phyloP scores from a whole-genome alignment of 2,797 vertebrate genomes.

The Falco columbarius region DNA sequence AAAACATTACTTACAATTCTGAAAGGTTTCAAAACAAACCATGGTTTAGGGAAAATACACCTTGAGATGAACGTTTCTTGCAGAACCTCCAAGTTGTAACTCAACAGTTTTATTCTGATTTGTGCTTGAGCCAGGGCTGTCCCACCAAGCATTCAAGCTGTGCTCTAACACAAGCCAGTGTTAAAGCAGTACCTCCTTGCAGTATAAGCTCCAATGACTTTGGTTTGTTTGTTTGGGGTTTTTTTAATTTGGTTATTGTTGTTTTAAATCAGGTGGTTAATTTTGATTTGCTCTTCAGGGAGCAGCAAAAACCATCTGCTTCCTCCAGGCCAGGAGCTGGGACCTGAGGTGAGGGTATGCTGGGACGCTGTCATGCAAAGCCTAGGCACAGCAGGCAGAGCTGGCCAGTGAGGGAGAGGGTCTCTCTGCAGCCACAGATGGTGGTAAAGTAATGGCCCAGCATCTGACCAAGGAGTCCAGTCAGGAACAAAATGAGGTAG shows the following conservation, averaged over 20 bases:
- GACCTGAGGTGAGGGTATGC: not conserved
- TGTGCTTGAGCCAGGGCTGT: not conserved
- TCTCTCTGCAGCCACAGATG: not conserved
- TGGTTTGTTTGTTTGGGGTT: not conserved
- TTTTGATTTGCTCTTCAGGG: too few relatives aligned
- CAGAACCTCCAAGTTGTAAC: not conserved
- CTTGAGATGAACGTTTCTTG: not conserved
- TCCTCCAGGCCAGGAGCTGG: not conserved
- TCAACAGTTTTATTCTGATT: not conserved
- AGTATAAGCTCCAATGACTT: not conserved
- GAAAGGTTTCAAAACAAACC: not conserved
- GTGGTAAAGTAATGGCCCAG: not conserved
- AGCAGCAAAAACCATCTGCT: not conserved
- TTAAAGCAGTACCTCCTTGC: not conserved
- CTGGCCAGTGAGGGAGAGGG: not conserved
- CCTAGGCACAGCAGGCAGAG: not conserved
- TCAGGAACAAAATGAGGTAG: not conserved
- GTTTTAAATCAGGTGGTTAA: not conserved
- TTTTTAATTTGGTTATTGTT: not conserved
- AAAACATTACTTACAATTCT: not conserved
- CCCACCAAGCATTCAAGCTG: not conserved
- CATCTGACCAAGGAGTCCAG: not conserved
- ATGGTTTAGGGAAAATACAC: not conserved
- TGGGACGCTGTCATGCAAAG: not conserved
- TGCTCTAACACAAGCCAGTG: not conserved